Evolutionary conservation across 2,888 invertebrate genomes (phyloP).

Genomic region (Anoplius nigerrimus): DNA sequence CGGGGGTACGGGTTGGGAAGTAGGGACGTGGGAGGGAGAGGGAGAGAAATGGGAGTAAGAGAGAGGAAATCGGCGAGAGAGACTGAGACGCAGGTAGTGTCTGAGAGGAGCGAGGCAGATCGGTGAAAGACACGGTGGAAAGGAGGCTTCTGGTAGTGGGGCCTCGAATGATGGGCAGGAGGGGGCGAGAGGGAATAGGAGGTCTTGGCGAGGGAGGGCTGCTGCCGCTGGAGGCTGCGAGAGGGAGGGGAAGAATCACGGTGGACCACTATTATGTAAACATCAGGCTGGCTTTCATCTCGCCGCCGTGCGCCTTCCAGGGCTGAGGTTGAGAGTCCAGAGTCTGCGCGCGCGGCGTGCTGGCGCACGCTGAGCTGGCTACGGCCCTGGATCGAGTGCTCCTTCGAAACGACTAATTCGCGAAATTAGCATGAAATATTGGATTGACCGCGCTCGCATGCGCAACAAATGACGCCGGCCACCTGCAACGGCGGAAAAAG

Average conservation of each 20-base stretch:
- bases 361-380: constrained; percentile 23
- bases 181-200: constrained; percentile 17
- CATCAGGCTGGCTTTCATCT: constrained; percentile 81
- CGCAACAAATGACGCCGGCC: too few species aligned
- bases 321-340: too few species aligned
- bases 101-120: neutral
- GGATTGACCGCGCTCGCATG: constrained; percentile 12
- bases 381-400: constrained; percentile 30
- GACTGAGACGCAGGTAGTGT: neutral
- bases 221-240: constrained; percentile 25
- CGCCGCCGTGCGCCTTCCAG: constrained; percentile 72
- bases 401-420: constrained; percentile 44
- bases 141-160: neutral
- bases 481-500: too few species aligned
- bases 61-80: too few species aligned
- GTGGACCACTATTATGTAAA: constrained; percentile 84
- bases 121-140: constrained; percentile 6
- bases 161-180: constrained; percentile 18
- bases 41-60: constrained; percentile 26
- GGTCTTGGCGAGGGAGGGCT: neutral
- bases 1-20: constrained; percentile 3
- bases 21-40: constrained; percentile 28
- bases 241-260: constrained; percentile 65
- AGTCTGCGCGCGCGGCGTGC: too few species aligned
- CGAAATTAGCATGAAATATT: constrained; percentile 53